These are phyloP conservation scores for Hyles euphorbiae DNA, from an alignment of 1,140 invertebrate species.

Conservation along the genomic window DNA sequence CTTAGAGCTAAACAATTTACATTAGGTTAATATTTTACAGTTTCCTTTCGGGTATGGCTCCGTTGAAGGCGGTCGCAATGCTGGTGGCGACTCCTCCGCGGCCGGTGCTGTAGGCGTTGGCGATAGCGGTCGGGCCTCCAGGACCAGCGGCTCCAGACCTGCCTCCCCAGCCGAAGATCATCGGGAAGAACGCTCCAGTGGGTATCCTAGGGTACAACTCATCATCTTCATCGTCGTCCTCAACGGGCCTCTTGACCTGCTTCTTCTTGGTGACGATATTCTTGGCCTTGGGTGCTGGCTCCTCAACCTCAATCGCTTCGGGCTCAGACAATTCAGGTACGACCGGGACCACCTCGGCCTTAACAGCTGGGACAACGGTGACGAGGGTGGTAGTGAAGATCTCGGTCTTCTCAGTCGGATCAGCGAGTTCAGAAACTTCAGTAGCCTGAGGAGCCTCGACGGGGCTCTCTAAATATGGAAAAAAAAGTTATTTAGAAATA, in stretches of 20 bases:
- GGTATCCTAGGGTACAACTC: slow-evolving; percentile 49
- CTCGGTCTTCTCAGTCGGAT: slow-evolving; percentile 48
- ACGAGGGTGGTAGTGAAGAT: slow-evolving; percentile 31
- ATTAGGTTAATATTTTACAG: slow-evolving; percentile 29
- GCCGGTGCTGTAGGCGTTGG: slow-evolving; percentile 82
- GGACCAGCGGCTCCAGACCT: slow-evolving; percentile 46
- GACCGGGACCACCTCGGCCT: slow-evolving; percentile 33
- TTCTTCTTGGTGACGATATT: slow-evolving; percentile 51
- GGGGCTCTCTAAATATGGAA: slow-evolving; percentile 17
- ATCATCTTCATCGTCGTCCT: slow-evolving; percentile 65
- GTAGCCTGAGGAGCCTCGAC: slow-evolving; percentile 19
- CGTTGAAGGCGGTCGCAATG: slow-evolving; percentile 81
- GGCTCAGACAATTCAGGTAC: slow-evolving; percentile 51
- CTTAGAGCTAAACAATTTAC: slow-evolving; percentile 17
- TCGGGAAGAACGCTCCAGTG: slow-evolving; percentile 78
- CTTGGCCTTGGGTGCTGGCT: slow-evolving; percentile 35
- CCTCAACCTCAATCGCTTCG: slow-evolving; percentile 39
- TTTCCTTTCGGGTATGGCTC: slow-evolving; percentile 49
- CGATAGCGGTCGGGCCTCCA: slow-evolving; percentile 77
- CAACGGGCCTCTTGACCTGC: slow-evolving; percentile 59
- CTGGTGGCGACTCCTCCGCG: slow-evolving; percentile 80
- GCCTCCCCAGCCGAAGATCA: slow-evolving; percentile 75
- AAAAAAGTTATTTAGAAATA: no score
- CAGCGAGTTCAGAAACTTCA: slow-evolving; percentile 36
- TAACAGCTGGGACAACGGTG: slow-evolving; percentile 3